These are phyloP conservation scores for Balearica regulorum DNA, from an alignment of 2,797 vertebrate species.

Conservation along the genomic window DNA sequence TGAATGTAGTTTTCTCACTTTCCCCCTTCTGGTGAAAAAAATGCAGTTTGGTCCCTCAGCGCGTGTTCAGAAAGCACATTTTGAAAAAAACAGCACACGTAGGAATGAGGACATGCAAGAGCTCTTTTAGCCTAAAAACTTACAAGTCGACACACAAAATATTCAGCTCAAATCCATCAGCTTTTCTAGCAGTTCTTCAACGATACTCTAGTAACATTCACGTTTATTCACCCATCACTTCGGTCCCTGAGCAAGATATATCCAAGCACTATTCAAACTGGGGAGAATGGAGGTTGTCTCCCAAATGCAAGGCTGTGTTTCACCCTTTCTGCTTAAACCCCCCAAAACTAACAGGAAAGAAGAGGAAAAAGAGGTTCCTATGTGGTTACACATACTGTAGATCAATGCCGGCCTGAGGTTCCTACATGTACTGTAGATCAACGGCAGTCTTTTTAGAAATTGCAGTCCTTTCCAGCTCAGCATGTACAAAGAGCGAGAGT, in stretches of 20 bases:
- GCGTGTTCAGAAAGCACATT: background rate
- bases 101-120: background rate
- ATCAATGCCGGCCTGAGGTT: background rate
- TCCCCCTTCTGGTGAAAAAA: background rate
- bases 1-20: background rate
- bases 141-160: background rate
- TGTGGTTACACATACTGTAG: background rate
- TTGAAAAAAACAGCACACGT: background rate
- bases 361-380: background rate
- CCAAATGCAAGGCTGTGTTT: background rate
- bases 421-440: too few relatives aligned
- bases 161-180: background rate
- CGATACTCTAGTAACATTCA: background rate
- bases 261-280: background rate
- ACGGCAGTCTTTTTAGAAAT: background rate
- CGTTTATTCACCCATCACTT: background rate
- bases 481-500: background rate
- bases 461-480: background rate
- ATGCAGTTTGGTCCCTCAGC: background rate
- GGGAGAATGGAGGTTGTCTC: background rate
- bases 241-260: background rate
- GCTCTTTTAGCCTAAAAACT: background rate
- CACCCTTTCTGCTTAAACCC: background rate
- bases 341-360: rapidly evolving
- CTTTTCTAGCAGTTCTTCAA: background rate